Conservation (phyloP, 2,797 vertebrate species). For the Tadarida brasiliensis region DNA sequence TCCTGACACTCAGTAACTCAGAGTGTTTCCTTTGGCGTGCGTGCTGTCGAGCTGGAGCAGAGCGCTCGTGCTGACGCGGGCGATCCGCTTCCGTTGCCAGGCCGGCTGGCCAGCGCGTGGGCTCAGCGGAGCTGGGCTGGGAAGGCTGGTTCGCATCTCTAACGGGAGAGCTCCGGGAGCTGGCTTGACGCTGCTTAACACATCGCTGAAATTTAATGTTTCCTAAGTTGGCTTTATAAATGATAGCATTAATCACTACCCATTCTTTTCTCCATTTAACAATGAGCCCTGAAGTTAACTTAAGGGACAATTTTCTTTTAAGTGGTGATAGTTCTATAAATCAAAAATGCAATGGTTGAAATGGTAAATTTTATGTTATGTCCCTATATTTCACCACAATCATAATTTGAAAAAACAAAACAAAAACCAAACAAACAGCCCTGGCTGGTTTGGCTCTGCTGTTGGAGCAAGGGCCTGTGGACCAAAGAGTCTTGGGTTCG, state of each 20-base stretch:
- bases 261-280: background rate
- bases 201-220: background rate
- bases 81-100: background rate
- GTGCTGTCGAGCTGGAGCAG: background rate
- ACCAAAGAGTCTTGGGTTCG: too few species aligned
- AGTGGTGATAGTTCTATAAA: background rate
- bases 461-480: too few species aligned
- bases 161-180: background rate
- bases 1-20: background rate
- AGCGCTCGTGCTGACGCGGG: background rate
- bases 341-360: conserved; percentile 16
- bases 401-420: background rate
- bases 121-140: background rate
- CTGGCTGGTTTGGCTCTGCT: too few species aligned
- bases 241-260: background rate
- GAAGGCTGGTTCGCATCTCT: background rate
- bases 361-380: background rate
- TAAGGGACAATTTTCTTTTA: conserved; percentile 41
- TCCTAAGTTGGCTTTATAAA: background rate
- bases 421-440: too few species aligned
- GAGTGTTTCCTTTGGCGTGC: background rate
- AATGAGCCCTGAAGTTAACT: background rate
- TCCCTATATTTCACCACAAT: background rate
- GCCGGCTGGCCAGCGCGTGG: background rate
- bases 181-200: background rate